Percentiles rank a stretch among this genome's conserved stretches.
These are phyloP conservation scores for Troglohyphantes excavatus DNA, from an alignment of 2,888 invertebrate genomes.

Conservation along the genomic window DNA sequence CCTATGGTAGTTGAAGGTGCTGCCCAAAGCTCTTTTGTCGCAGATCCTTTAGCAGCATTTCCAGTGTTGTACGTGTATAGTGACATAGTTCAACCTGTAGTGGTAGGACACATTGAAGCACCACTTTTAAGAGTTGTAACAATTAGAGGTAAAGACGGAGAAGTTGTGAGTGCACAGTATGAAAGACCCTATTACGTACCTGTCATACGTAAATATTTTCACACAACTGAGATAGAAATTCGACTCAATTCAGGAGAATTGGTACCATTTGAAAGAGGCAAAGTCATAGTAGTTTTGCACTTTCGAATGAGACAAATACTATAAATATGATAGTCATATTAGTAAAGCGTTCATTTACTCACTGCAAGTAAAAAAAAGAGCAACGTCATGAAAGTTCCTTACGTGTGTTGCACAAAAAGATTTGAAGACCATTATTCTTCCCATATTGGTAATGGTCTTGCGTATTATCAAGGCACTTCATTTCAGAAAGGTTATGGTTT, in stretches of 20 bases:
- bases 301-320: constrained; percentile 25
- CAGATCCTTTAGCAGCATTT: background rate
- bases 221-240: background rate
- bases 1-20: background rate
- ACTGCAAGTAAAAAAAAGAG: background rate
- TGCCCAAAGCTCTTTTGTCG: constrained; percentile 12
- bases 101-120: constrained; percentile 40
- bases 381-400: constrained; percentile 25
- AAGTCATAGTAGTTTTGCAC: constrained; percentile 17
- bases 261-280: constrained; percentile 45
- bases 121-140: constrained; percentile 80
- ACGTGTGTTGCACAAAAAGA: constrained; percentile 26
- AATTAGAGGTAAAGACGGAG: constrained; percentile 40
- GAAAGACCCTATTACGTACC: constrained; percentile 41
- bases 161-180: background rate
- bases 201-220: constrained; percentile 33
- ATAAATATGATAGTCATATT: background rate
- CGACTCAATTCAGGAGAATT: constrained; percentile 4
- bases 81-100: constrained; percentile 80
- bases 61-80: constrained; percentile 78
- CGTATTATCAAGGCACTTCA: constrained; percentile 25
- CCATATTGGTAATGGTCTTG: constrained; percentile 25
- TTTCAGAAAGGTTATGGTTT: constrained; percentile 56
- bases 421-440: constrained; percentile 51
- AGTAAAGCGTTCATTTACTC: background rate